Base-by-base conservation (phyloP, 2,888 invertebrate species). In the Drosophila multiciliata region DNA sequence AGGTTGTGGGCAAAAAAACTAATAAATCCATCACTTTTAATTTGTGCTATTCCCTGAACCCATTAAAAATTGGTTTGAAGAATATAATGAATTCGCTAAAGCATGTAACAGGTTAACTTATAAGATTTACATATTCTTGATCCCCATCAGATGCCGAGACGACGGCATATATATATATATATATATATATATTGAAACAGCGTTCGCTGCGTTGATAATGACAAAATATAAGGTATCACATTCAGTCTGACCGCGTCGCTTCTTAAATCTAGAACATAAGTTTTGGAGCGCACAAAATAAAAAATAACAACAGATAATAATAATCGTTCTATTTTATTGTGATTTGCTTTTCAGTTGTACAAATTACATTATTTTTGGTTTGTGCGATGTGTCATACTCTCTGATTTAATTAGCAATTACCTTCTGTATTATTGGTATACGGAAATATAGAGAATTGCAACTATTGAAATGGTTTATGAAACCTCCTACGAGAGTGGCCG, bases 401-500 rank as follows among this genome's bases (percentile, higher is more conserved):
- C 29, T 42, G 59, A 54, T 36, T 45, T 38, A 36, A 52, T 33
- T 58, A 29, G 6, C 2, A 66, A 50, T 50, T 15, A 36, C 9
- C 33, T 35, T 48, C 12, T 17, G 48, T 23, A 38, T 17, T 11
- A 2, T 11, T 20, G 63, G 9, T n/a, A 12, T 15, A 23, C 48
- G 12, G 11, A n/a, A 11, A 17, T 17, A 26, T n/a, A n/a, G n/a
- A 17, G 17, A 17, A n/a, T 40, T n/a, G n/a, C 8, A 33, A n/a
- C 33, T 45, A 57, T 26, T 52, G 57, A 69, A 52, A 53, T 91
- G 92, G 89, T 91, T 1, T 92, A 91, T 67, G 91, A 92, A 57
- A 74, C 85, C 7, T 92, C 92, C 6, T 92, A 93, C 33, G 92
- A 91, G 57, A 89, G 83, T 23, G 92, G 93, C 17, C 81, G 81